Evolutionary conservation across 2,797 vertebrate genomes (phyloP).

Genomic region (Bucorvus abyssinicus): DNA sequence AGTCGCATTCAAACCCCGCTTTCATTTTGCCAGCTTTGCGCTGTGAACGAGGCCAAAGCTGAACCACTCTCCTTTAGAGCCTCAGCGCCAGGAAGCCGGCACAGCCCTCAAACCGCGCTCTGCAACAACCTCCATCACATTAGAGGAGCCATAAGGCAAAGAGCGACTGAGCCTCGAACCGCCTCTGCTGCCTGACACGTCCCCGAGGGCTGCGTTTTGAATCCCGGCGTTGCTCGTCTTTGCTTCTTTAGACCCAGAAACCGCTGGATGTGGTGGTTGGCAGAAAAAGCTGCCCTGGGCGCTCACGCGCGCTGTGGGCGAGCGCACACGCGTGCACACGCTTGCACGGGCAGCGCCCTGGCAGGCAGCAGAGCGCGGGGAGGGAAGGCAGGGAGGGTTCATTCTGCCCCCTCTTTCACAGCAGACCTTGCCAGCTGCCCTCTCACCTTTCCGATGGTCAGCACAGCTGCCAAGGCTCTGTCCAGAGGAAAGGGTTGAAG

Average conservation of each 20-base stretch:
- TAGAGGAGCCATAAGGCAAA: background rate
- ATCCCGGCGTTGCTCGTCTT: background rate
- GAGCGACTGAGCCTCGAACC: background rate
- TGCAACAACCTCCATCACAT: rapidly evolving
- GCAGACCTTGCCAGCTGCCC: conserved; percentile 20
- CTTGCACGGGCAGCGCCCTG: background rate
- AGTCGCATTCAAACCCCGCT: background rate
- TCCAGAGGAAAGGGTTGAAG: background rate
- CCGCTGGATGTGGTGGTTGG: background rate
- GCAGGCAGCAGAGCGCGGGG: rapidly evolving
- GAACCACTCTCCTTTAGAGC: background rate
- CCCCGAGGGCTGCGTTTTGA: rapidly evolving
- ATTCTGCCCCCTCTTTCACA: background rate
- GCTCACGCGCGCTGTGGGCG: rapidly evolving
- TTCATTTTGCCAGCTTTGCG: background rate
- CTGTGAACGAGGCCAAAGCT: background rate
- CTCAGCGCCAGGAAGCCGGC: background rate
- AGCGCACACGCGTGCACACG: rapidly evolving
- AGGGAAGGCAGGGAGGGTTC: background rate
- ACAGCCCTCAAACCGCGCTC: background rate
- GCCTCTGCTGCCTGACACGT: background rate
- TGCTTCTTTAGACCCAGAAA: rapidly evolving
- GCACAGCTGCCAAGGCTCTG: conserved; percentile 22
- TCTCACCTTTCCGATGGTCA: background rate
- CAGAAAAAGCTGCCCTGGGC: background rate